Conservation (phyloP, 2,113 vertebrate genomes). For the Pseudopipra pipra region DNA sequence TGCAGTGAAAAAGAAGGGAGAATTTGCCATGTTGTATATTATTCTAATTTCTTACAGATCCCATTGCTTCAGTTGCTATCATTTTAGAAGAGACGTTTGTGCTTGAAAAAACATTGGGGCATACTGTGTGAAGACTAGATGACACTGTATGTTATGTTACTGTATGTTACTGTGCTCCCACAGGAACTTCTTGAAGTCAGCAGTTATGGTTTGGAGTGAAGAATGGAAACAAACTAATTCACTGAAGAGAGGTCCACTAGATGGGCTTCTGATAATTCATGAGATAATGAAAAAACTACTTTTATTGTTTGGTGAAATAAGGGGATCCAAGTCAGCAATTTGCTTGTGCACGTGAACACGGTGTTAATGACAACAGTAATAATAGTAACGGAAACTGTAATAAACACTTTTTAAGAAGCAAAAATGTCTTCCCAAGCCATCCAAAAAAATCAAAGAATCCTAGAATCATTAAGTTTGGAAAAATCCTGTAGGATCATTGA, state of each 20-base stretch:
- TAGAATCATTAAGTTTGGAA: background rate
- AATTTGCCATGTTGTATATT: background rate
- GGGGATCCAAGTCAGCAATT: background rate
- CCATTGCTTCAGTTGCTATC: background rate
- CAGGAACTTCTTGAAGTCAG: background rate
- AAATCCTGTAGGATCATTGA: background rate
- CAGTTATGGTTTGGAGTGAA: background rate
- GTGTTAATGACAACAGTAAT: background rate
- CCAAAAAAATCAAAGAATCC: background rate
- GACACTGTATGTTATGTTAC: background rate
- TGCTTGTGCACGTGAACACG: background rate
- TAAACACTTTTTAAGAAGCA: background rate
- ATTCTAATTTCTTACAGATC: background rate
- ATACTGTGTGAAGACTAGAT: background rate
- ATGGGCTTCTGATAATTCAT: background rate
- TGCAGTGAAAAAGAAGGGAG: background rate
- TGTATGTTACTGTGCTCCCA: background rate
- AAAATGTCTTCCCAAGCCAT: background rate
- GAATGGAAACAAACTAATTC: background rate
- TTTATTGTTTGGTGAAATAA: background rate
- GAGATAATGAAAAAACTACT: background rate
- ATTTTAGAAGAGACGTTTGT: background rate
- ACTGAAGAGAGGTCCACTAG: background rate
- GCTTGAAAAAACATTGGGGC: background rate
- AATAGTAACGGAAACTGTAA: background rate